Percentiles rank a stretch among this genome's conserved stretches.
Conservation (phyloP, 37 sponge, comb jelly and placozoan genomes). For the Mnemiopsis leidyi region DNA sequence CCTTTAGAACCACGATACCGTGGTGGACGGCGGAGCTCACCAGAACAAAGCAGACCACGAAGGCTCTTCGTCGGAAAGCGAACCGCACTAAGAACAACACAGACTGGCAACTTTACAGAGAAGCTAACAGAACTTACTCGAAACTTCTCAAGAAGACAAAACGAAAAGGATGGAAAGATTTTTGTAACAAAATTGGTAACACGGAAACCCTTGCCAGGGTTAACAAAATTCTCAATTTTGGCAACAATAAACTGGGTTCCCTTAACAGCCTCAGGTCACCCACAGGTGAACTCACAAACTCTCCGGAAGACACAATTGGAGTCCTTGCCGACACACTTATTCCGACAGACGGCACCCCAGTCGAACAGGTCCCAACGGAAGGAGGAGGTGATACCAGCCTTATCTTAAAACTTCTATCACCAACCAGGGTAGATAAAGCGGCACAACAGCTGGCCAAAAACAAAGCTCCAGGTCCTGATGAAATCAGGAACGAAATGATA, state of each 20-base stretch:
- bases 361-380: background rate
- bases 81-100: background rate
- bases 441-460: background rate
- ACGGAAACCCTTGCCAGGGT: no score
- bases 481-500: conserved; percentile 8
- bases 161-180: no score
- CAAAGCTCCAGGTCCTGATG: background rate
- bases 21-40: no score
- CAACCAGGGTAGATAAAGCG: background rate
- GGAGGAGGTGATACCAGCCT: background rate
- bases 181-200: no score
- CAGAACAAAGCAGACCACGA: background rate
- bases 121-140: background rate
- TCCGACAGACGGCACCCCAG: background rate
- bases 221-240: no score
- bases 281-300: no score
- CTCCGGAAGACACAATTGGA: background rate
- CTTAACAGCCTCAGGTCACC: no score
- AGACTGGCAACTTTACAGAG: background rate
- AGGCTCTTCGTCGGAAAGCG: background rate
- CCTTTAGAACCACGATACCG: no score
- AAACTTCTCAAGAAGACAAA: no score
- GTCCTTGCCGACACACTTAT: background rate
- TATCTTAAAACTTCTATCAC: background rate
- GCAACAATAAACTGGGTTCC: no score